Base-by-base conservation (phyloP, 2,888 invertebrate genomes). In the Acleris cristana region DNA sequence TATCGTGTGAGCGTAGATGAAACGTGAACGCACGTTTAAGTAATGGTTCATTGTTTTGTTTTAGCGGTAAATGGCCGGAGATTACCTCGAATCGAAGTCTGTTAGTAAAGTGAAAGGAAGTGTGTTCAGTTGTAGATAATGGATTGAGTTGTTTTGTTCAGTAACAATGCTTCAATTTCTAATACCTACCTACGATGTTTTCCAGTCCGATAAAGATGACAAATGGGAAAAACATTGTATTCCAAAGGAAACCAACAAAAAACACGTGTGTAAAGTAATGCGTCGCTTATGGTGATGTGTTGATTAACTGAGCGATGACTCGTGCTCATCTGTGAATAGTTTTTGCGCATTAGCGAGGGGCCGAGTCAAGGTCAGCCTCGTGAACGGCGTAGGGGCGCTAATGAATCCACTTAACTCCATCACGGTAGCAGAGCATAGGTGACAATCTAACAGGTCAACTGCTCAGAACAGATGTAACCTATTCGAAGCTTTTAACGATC, bases 31-130 rank as follows among this genome's bases (percentile, higher is more conserved):
- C 76, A 79, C 80, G 58, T 80, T 80, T 84, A 84, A 86, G 81
- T 84, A 85, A 86, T 87, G 83, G 85, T 82, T 85, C 86, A 88
- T 88, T 88, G 88, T 88, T 86, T 87, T 84, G 82, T 45, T 48
- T 48, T 4, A 40, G 82, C 79, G 74, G 81, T 85, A 86, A 87
- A 84, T 84, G 85, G 79, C 76, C 78, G 78, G 79, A 82, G 84
- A 86, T 87, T 86, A 84, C 85, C 85, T 83, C 82, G 84, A 85
- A 86, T 86, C 83, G 85, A 82, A 83, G 82, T 80, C 79, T 78
- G 82, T 82, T 84, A 54, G 67, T 80, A 79, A 80, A 86, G 88
- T 85, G 87, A 89, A 88, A 87, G 88, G 86, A 84, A 85, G 78
- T 82, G 77, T 83, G 77, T 83, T 80, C 78, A 79, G 81, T 84